Conservation (phyloP, 2,797 vertebrate genomes). For the Microctenopoma stevenorrisi region DNA sequence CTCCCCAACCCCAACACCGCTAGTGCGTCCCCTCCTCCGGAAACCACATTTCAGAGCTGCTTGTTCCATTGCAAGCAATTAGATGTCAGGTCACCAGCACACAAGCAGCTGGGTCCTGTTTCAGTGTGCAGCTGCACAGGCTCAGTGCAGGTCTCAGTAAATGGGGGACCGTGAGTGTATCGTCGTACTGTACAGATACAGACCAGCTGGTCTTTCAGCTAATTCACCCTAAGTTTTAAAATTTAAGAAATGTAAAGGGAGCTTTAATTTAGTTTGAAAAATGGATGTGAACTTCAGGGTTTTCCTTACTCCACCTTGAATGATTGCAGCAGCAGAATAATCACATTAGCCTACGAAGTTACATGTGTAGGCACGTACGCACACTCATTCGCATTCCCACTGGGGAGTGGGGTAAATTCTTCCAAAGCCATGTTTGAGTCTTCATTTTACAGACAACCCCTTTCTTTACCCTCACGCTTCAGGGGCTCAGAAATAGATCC, state of each 20-base stretch:
- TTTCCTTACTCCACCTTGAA: conserved; percentile 42
- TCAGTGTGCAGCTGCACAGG: conserved; percentile 39
- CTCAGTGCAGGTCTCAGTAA: conserved; percentile 55
- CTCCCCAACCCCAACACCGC: not conserved
- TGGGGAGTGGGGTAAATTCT: conserved; percentile 50
- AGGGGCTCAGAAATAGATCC: conserved; percentile 55
- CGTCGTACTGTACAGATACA: conserved; percentile 52
- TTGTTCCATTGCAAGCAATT: conserved; percentile 70
- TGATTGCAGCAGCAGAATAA: conserved; percentile 39
- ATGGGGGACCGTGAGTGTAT: conserved; percentile 53
- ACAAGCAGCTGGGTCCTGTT: conserved; percentile 75
- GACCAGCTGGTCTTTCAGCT: conserved; percentile 66
- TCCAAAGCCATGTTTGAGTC: conserved; percentile 51
- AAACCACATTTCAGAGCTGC: conserved; percentile 70
- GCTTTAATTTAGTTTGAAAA: conserved; percentile 60
- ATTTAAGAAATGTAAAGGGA: conserved; percentile 34
- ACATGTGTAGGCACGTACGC: conserved; percentile 47
- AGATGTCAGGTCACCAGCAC: conserved; percentile 59
- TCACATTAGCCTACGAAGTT: conserved; percentile 16
- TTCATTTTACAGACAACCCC: conserved; percentile 44
- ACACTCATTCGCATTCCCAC: conserved; percentile 18
- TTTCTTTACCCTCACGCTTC: conserved; percentile 33
- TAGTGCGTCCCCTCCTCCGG: conserved; percentile 13
- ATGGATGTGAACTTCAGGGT: conserved; percentile 41
- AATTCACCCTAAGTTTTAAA: conserved; percentile 40